phyloP scores from a whole-genome alignment of 2,113 vertebrate species.

The Macquaria australasica region DNA sequence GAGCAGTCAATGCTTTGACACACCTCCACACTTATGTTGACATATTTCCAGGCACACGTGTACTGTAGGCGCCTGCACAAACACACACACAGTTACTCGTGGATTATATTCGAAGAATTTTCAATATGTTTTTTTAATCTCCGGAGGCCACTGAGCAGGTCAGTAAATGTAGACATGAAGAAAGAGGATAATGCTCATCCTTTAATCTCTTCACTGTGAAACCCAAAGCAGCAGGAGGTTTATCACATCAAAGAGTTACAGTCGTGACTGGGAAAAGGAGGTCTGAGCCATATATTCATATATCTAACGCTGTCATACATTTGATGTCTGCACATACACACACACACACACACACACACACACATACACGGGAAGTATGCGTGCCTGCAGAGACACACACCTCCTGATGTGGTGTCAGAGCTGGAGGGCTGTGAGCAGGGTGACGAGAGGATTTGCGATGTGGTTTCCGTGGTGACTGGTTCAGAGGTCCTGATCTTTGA shows the following conservation, averaged over 20 bases:
- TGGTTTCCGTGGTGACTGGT: slow-evolving; percentile 73
- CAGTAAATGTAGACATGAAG: slow-evolving; percentile 62
- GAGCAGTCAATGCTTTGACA: slow-evolving; percentile 28
- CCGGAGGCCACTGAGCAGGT: slow-evolving; percentile 51
- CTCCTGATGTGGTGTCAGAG: slow-evolving; percentile 89
- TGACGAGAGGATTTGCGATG: slow-evolving; percentile 88
- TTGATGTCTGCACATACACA: slow-evolving; percentile 15
- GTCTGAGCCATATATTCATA: slow-evolving; percentile 31
- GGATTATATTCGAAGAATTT: slow-evolving; percentile 45
- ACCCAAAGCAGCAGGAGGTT: slow-evolving; percentile 55
- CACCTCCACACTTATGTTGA: slow-evolving; percentile 16
- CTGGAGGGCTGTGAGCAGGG: slow-evolving; percentile 83
- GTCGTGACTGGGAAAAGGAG: slow-evolving; percentile 59
- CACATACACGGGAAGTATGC: neutral
- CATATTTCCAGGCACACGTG: slow-evolving; percentile 35
- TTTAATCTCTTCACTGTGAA: slow-evolving; percentile 66
- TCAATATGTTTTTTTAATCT: slow-evolving; percentile 57
- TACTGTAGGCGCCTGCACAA: neutral
- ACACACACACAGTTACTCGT: slow-evolving; percentile 37
- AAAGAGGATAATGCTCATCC: slow-evolving; percentile 53
- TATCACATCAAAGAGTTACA: slow-evolving; percentile 75
- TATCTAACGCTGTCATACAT: slow-evolving; percentile 35
- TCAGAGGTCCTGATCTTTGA: slow-evolving; percentile 92
- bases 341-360: neutral
- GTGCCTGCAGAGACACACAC: slow-evolving; percentile 56